Base-by-base conservation (phyloP, 1,140 invertebrate species). In the Drosophila seguyi region DNA sequence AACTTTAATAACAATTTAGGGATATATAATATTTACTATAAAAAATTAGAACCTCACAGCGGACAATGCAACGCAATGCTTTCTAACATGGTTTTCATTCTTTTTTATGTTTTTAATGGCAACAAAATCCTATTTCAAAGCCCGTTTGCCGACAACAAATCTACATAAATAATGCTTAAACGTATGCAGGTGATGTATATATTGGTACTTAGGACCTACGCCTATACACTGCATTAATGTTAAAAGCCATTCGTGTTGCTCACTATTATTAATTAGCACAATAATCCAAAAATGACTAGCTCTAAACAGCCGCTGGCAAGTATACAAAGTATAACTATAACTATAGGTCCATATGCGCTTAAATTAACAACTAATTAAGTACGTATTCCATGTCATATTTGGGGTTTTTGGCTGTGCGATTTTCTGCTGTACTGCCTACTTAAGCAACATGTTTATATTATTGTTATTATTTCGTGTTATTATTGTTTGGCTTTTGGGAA, bases 371-470 rank as follows among this genome's bases (percentile, higher is more conserved):
- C 74, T 63, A 60, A 65, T 58, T 87, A 79, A 73, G 67, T 87
- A 88, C 80, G 59, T 80, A 65, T 80, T 34, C 69, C 55, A 79
- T 62, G 44, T 59, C 39, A 22, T 52, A 16, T 47, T 39, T 79
- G 41, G 41, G 6, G 47, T 65, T 44, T 59, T 44, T 65, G 53
- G 55, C 61, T 65, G 53, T 42, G 59, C 34, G 22, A 41, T 45
- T 38, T 38, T 31, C 36, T 65, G 39, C 16, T 69, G n/a, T 62
- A 38, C 31, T 66, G 45, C 13, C 66, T 68, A 65, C 41, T 81
- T 57, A 79, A 88, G 88, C 84, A 88, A 84, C 84, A 85, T 81
- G 65, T 88, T 56, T 75, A 27, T 25, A 68, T 71, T 87, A 79
- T 81, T 45, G 36, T 29, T 71, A 18, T 36, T 42, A 20, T 20